Base-by-base conservation (phyloP, 2,797 vertebrate species). In the Sebastes ruberrimus region DNA sequence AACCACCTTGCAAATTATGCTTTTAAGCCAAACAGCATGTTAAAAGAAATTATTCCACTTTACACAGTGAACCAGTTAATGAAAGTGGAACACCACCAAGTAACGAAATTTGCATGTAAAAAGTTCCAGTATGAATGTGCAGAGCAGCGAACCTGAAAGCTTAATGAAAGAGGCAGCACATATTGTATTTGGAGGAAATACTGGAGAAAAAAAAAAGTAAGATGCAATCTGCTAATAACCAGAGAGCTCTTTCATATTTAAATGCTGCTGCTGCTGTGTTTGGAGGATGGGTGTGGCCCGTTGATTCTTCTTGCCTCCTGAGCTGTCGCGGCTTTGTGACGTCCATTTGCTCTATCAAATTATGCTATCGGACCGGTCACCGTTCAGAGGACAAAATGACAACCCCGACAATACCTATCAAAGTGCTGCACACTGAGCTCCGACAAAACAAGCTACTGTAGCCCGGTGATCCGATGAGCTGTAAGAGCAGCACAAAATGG, bases 301-400 rank as follows among this genome's bases (percentile, higher is more conserved):
- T n/a, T 68, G 89, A 91, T 90, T 92, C 88, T 89, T 89, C 87
- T 79, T 87, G 90, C 82, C 84, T 92, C 73, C 90, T 91, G 90
- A 91, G 89, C 92, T 89, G 93, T 93, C 90, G 91, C 89, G 77
- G 84, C 92, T 86, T 88, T 90, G 91, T 94, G 92, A 92, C 89
- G 86, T 93, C 82, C 86, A 86, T 93, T 92, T 83, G 81, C 86
- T 89, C 76, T 62, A 90, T 90, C 85, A 76, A 79, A 89, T 86
- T 70, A 87, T 79, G 83, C 84, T 73, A 85, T 88, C 82, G 11
- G 78, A 65, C 80, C 22, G 80, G 86, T 84, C 86, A 83, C 66
- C 28, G 79, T 67, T 85, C 81, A 42, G 55, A 78, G 68, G 74
- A 84, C 74, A 33, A 88, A 88, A 82, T 80, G 62, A 89, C 83